These are phyloP conservation scores for Elephas maximus DNA, from an alignment of 2,113 vertebrate genomes.

Conservation along the genomic window DNA sequence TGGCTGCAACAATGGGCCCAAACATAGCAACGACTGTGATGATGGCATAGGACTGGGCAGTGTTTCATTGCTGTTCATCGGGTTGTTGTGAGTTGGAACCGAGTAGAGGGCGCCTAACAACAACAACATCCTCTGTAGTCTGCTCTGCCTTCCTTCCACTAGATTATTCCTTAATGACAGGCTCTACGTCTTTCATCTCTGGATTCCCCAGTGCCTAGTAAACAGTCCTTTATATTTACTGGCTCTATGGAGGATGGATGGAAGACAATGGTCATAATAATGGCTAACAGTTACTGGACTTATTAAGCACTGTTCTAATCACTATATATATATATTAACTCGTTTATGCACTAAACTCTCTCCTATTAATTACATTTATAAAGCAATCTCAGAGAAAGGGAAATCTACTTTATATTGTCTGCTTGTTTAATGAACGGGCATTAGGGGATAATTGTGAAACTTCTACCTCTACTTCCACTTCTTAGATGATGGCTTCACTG, in stretches of 20 bases:
- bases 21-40: no score
- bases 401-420: background rate
- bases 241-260: background rate
- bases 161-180: no score
- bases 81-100: no score
- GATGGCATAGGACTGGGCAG: no score
- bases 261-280: background rate
- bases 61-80: no score
- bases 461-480: rapidly evolving
- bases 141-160: background rate
- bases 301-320: background rate
- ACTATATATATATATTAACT: background rate
- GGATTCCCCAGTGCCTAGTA: background rate
- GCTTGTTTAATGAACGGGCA: background rate
- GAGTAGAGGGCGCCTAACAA: no score
- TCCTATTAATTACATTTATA: background rate
- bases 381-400: background rate
- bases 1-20: no score
- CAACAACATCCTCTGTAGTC: no score
- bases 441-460: background rate
- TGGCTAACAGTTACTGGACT: background rate
- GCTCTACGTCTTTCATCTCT: no score
- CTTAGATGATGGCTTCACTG: background rate
- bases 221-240: background rate
- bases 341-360: background rate